phyloP scores from a whole-genome alignment of 2,113 vertebrate genomes.

The Malaclemys terrapin region DNA sequence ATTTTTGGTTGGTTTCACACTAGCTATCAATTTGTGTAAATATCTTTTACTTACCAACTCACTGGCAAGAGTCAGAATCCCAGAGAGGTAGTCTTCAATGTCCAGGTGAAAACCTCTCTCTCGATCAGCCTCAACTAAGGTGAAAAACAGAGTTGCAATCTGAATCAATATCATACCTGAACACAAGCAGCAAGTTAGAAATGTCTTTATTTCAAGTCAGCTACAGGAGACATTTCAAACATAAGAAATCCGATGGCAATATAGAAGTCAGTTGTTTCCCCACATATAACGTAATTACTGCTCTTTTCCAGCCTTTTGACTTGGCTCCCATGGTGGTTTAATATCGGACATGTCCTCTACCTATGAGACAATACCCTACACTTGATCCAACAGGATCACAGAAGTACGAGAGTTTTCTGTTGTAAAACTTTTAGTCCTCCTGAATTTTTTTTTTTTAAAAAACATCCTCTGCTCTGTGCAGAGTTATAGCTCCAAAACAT shows the following conservation, averaged over 20 bases:
- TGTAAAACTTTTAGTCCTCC: not conserved
- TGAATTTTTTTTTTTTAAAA: too few relatives aligned
- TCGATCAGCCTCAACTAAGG: slow-evolving; percentile 91
- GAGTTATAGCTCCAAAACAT: not conserved
- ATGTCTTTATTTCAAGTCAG: not conserved
- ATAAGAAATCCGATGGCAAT: slow-evolving; percentile 4
- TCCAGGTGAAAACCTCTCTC: slow-evolving; percentile 98
- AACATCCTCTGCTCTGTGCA: not conserved
- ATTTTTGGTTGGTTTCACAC: not conserved
- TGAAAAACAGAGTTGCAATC: not conserved
- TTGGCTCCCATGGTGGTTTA: not conserved
- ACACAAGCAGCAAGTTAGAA: not conserved
- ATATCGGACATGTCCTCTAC: not conserved
- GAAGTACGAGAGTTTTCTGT: not conserved
- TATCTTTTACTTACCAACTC: slow-evolving; percentile 89
- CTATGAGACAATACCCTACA: accelerated
- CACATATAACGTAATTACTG: not conserved
- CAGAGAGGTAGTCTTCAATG: slow-evolving; percentile 97
- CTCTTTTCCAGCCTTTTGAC: not conserved
- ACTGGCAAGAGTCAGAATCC: slow-evolving; percentile 94
- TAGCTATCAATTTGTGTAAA: not conserved
- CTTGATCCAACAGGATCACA: not conserved
- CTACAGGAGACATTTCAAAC: not conserved
- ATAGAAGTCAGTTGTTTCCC: slow-evolving; percentile 22
- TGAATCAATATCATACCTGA: not conserved